Evolutionary conservation across 2,888 invertebrate genomes (phyloP), one percentile per base, ranked within the genome.

Genomic region (Agapostemon virescens): DNA sequence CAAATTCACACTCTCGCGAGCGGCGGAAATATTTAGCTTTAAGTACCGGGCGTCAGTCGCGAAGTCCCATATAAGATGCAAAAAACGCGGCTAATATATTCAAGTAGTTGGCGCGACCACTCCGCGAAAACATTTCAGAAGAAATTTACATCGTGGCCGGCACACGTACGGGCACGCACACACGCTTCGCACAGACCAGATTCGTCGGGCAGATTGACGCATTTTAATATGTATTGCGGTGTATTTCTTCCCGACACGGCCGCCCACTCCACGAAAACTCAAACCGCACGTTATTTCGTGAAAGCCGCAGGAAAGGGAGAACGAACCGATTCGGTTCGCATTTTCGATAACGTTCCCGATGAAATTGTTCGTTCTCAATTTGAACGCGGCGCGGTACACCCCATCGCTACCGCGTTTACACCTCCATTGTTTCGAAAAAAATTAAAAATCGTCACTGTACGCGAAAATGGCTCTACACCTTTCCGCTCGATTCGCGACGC

Each of bases 361-460:
- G 23, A 63, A 26, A 42, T 45, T 26, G 69, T 33, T 45, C 55
- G n/a, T 71, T 26, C 30, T 40, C 38, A 13, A n/a, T 61, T 33
- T 6, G 64, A 33, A 23, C 26, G 30, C 17, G 26, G 20, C 20
- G 30, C 23, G 33, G 52, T 64, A 23, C 38, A 38, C 13, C 63
- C n/a, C 45, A 33, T 61, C 61, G 49, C 17, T 38, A 23, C 45
- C 23, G 67, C 38, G 75, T 67, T 73, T 74, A 75, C 77, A 66
- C 66, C 38, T 36, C 55, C 64, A 64, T 81, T 17, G 73, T 63
- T 63, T 6, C 11, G 63, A 36, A 63, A 63, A 61, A 79, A 81
- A 68, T 71, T 36, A 45, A 74, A 80, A 80, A 40, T 74, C 36
- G 61, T 77, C 78, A 82, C 79, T 85, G 76, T 58, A 49, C 26